Evolutionary conservation across 2,888 invertebrate genomes (phyloP), one percentile per base, ranked within the genome.

Genomic region (Pardosa pseudoannulata): DNA sequence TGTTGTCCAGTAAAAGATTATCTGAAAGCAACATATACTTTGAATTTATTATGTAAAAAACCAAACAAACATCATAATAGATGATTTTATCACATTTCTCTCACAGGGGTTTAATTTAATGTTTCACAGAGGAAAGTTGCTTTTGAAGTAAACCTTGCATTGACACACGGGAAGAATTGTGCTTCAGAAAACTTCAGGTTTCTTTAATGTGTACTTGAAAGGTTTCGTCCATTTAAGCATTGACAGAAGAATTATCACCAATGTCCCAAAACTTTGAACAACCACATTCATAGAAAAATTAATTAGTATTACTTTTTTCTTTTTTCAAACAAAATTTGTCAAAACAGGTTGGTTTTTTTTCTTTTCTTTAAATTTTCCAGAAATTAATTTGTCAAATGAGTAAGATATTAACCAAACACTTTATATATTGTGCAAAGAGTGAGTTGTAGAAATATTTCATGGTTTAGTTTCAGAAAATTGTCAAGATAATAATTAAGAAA

Each of bases 21-120:
- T 27, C 32, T 82, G 81, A 82, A 82, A 82, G 81, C 81, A 82
- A 82, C 81, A 82, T 82, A 82, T 82, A 82, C 81, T 82, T 82
- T 82, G 81, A 82, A 73, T 82, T 82, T 82, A 82, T 82, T 82
- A 75, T 75, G 81, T 82, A 82, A 75, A 82, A 74, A 81, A 75
- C 75, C 68, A 81, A 81, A 82, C 81, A 82, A 82, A 82, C 75
- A 75, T 82, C 81, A 75, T 82, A 75, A 82, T 70, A 75, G 81
- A 75, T 39, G 81, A 82, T 82, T 82, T 82, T 82, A 82, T 82
- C 81, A 82, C 81, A 82, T 82, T 74, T 81, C 71, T 82, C 67
- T 82, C 75, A 75, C 81, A 82, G 70, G 81, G 81, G 36, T 67
- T 81, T 36, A 81, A 71, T 81, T 79, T 70, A 70, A 82, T 65